phyloP scores from a whole-genome alignment of 2,113 vertebrate genomes.

The Patagioenas fasciata region DNA sequence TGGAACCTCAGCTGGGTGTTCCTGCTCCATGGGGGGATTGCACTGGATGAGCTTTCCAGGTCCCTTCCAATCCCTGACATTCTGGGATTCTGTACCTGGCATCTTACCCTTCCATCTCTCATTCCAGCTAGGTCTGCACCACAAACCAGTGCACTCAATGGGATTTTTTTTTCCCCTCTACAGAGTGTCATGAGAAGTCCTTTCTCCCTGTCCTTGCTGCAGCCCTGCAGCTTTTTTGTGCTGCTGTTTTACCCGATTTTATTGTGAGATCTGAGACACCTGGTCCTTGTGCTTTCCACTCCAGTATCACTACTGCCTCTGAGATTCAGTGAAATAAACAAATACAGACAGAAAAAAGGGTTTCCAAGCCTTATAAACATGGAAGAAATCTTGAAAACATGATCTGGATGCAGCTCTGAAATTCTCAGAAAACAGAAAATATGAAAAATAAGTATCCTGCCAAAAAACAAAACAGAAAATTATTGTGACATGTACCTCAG shows the following conservation, averaged over 20 bases:
- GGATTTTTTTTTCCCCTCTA: background rate
- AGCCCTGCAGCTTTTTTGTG: background rate
- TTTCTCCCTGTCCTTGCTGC: background rate
- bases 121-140: background rate
- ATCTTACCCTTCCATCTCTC: background rate
- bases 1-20: no score
- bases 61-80: no score
- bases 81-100: background rate
- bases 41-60: no score
- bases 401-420: background rate
- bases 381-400: background rate
- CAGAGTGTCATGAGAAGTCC: background rate
- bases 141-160: background rate
- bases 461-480: background rate
- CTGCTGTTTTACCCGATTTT: background rate
- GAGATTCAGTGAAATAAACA: background rate
- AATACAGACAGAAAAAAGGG: background rate
- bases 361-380: background rate
- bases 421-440: background rate
- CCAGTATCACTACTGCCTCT: background rate
- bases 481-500: background rate
- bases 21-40: no score
- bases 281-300: background rate
- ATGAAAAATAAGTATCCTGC: background rate
- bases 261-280: background rate